Evolutionary conservation across 2,888 invertebrate species (phyloP), one percentile per base, ranked within the genome.

Genomic region (Sylvicola cinctus): DNA sequence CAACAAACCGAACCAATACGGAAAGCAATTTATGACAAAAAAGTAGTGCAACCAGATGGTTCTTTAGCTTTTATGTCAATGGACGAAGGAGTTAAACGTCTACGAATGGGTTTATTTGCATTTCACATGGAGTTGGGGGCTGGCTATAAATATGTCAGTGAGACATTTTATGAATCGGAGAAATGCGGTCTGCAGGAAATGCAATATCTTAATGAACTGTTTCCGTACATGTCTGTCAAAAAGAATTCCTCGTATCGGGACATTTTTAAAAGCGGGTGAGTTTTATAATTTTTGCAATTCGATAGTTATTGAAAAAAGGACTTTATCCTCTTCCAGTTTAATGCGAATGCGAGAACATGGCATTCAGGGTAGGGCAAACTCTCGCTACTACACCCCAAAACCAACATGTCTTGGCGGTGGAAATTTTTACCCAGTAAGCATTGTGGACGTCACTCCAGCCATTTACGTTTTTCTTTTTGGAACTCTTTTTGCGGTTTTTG

Each of bases 121-220:
- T 73, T 74, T 41, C 69, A 74, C 47, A 68, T 67, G 47, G 74
- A 74, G 48, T 55, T 63, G 1, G 65, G 69, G 1, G 62, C 66
- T 1, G 68, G 68, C 0, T 74, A 74, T 48, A 68, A 72, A 46
- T 56, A 73, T 31, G 65, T 74, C 2, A 66, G 66, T 7, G 68
- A 70, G 46, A 68, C 65, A 33, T 76, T 69, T 45, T 55, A 61
- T 14, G 75, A 75, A 48, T 64, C 63, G 6, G 70, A 76, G 49
- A 76, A 75, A 47, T 76, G 76, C 46, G 68, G 69, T 0, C 52
- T 76, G 13, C 64, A 65, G 36, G 74, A 73, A 46, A 71, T 77
- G 43, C 63, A 62, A 40, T 64, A 62, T 40, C 46, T 70, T 28
- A 66, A 70, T 51, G 68, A 69, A 0, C 61, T 66, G 1, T 68